Percentiles rank a stretch among this genome's conserved stretches.
These are phyloP conservation scores for Sinelater perroti DNA, from an alignment of 2,888 invertebrate species.

Conservation along the genomic window DNA sequence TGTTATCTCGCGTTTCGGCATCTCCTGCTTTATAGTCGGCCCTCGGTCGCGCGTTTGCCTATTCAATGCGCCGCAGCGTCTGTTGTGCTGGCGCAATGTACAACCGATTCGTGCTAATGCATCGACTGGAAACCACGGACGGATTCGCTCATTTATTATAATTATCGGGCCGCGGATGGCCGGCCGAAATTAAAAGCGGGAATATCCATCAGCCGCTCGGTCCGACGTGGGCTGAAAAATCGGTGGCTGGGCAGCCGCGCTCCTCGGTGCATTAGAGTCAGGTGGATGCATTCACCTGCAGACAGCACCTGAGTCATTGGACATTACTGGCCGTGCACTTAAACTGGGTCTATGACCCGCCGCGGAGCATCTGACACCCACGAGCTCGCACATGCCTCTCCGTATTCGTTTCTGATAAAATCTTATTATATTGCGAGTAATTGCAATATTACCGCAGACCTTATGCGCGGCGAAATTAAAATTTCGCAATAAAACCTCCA, in stretches of 20 bases:
- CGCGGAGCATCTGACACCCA: constrained; percentile 60
- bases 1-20: too few relatives aligned
- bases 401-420: constrained; percentile 59
- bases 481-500: constrained; percentile 11
- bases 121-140: too few relatives aligned
- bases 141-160: too few relatives aligned
- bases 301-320: constrained; percentile 39
- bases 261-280: background rate
- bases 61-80: too few relatives aligned
- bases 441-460: constrained; percentile 55
- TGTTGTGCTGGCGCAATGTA: too few relatives aligned
- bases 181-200: too few relatives aligned
- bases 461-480: constrained; percentile 45
- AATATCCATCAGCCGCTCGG: too few relatives aligned
- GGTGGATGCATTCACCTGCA: constrained; percentile 13
- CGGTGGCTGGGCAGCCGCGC: too few relatives aligned
- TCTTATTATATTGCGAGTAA: constrained; percentile 59
- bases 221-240: too few relatives aligned
- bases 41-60: too few relatives aligned
- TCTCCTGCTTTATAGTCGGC: constrained; percentile 22
- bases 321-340: constrained; percentile 48
- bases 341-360: constrained; percentile 56
- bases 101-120: too few relatives aligned
- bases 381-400: constrained; percentile 51
- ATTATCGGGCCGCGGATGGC: too few relatives aligned